Evolutionary conservation across 2,113 vertebrate genomes (phyloP).

Genomic region (Probosciger aterrimus): DNA sequence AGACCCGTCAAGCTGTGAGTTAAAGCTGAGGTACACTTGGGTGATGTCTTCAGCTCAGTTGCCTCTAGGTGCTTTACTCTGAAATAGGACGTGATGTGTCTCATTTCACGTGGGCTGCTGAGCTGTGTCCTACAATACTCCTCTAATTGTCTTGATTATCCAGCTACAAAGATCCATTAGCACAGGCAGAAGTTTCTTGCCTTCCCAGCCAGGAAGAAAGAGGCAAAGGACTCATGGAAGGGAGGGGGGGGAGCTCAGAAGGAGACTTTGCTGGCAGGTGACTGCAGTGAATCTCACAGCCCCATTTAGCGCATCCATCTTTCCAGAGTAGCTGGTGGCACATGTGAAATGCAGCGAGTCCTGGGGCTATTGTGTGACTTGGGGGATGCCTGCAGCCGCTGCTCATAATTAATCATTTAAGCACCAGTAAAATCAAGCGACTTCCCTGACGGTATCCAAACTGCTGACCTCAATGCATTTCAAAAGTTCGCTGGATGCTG

Average conservation of each 20-base stretch:
- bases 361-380: conserved; percentile 14
- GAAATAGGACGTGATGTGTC: not conserved
- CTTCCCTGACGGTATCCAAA: conserved; percentile 59
- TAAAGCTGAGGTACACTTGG: not conserved
- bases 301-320: not conserved
- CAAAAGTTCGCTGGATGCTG: conserved; percentile 64
- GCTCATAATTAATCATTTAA: conserved; percentile 63
- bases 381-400: conserved; percentile 8
- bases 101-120: not conserved
- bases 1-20: not conserved
- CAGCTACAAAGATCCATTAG: not conserved
- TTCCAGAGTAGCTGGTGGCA: not conserved
- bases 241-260: not conserved
- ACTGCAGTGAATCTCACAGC: not conserved
- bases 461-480: conserved; percentile 71
- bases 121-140: not conserved
- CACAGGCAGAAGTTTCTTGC: not conserved
- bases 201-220: not conserved
- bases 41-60: not conserved
- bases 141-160: not conserved
- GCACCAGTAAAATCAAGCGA: conserved; percentile 59
- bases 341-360: not conserved
- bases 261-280: not conserved
- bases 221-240: not conserved
- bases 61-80: not conserved